Percentiles rank a stretch among this genome's conserved stretches.
Conservation (phyloP, 2,113 vertebrate genomes). For the Neoarius graeffei region DNA sequence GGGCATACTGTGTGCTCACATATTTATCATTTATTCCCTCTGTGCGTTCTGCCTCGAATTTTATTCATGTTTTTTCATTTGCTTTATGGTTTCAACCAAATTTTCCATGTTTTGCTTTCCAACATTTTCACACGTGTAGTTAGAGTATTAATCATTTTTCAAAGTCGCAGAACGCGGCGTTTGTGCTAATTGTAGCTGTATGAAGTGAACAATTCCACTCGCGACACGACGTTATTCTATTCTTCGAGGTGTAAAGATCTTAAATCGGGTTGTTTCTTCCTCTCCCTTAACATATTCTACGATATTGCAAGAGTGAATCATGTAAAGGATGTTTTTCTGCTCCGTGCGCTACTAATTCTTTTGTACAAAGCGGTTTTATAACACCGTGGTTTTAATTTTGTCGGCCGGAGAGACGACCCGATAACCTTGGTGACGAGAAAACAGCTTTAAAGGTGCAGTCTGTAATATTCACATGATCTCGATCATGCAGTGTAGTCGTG, state of each 20-base stretch:
- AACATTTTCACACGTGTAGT: not conserved
- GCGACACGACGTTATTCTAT: not conserved
- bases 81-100: not conserved
- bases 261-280: slow-evolving; percentile 1
- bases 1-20: not conserved
- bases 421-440: not conserved
- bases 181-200: not conserved
- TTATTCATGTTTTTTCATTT: not conserved
- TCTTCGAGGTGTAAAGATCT: not conserved
- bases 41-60: not conserved
- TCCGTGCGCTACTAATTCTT: slow-evolving; percentile 21
- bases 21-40: not conserved
- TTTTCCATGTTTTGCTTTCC: not conserved
- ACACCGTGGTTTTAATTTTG: not conserved
- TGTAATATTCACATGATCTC: not conserved
- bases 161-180: not conserved
- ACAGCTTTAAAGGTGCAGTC: slow-evolving; percentile 13
- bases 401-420: not conserved
- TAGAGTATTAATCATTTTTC: not conserved
- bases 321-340: not conserved
- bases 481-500: too few species aligned
- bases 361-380: not conserved
- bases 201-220: not conserved
- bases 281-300: slow-evolving; percentile 51
- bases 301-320: not conserved